These are phyloP conservation scores for Lasioglossum pauxillum DNA, from an alignment of 2,888 invertebrate genomes.

Conservation along the genomic window DNA sequence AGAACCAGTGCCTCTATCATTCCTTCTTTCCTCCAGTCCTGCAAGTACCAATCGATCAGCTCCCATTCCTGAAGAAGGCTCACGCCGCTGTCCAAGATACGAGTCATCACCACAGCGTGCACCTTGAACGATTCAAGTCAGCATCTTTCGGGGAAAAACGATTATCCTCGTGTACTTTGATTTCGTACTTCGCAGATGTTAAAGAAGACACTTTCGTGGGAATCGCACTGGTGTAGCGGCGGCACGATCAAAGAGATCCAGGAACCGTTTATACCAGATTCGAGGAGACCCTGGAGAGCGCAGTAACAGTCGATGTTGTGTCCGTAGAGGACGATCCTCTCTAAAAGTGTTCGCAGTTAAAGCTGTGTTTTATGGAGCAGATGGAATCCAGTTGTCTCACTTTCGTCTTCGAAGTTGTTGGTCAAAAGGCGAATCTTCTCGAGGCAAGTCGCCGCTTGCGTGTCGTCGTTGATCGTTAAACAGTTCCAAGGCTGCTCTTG, in stretches of 20 bases:
- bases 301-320: conserved; percentile 88
- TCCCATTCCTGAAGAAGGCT: conserved; percentile 85
- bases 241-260: conserved; percentile 88
- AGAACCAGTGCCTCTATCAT: conserved; percentile 85
- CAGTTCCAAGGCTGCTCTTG: conserved; percentile 86
- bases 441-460: conserved; percentile 84
- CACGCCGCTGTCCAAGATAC: conserved; percentile 84
- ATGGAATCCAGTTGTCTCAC: conserved; percentile 47
- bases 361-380: not conserved
- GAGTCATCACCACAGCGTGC: conserved; percentile 85
- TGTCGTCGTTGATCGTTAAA: conserved; percentile 87
- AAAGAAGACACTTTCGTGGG: conserved; percentile 75
- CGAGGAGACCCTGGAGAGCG: conserved; percentile 88
- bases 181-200: conserved; percentile 82
- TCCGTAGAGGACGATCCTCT: conserved; percentile 88
- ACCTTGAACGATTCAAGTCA: conserved; percentile 81
- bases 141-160: no score
- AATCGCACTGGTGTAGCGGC: conserved; percentile 78
- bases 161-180: no score
- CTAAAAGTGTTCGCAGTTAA: conserved; percentile 52
- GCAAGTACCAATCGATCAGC: conserved; percentile 86
- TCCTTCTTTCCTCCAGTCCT: conserved; percentile 69
- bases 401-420: conserved; percentile 57
- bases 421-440: conserved; percentile 72
- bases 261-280: conserved; percentile 86